Evolutionary conservation across 2,797 vertebrate genomes (phyloP), one percentile per base, ranked within the genome.

Genomic region (Myripristis jacobus): DNA sequence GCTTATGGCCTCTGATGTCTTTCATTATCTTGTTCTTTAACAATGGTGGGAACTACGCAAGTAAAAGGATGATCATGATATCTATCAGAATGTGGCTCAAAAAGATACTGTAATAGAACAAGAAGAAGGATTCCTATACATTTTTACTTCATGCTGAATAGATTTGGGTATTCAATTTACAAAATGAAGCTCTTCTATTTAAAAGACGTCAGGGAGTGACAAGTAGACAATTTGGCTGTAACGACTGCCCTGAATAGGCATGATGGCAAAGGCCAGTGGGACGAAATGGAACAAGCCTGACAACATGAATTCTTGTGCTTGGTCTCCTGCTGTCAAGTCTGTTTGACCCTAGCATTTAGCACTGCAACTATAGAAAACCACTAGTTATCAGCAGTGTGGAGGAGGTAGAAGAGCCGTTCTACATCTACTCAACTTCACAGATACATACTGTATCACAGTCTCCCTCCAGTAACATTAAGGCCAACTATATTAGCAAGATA

Each of bases 1-100:
- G 43, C 53, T 41, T 68, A 78, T 72, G 65, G 61, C 60, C 63
- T 84, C 64, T 81, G 27, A 79, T 77, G 60, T 50, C 62, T 77
- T 68, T 66, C 27, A 53, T 11, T 63, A 2, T 24, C 70, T 73
- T 69, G 50, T 54, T 77, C 64, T 73, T 43, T 6, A 46, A 70
- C 18, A 52, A 46, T 59, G 21, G 54, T 80, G 77, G 31, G 61
- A 87, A 81, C 58, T 58, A 52, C 50, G 59, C 70, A 52, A 80
- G 2, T 36, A 31, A 31, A 63, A 29, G 9, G 19, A 38, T 34
- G 1, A 56, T 34, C 15, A 34, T 22, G 15, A 48, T 41, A 41
- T 41, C 38, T 13, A 4, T 41, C 38, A 41, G 38, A 41, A 15
- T 41, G 12, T 41, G 38, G 3, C 38, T 41, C 38, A 2, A 41